Conservation (phyloP, 1,140 invertebrate genomes). For the Drosophila malerkotliana region DNA sequence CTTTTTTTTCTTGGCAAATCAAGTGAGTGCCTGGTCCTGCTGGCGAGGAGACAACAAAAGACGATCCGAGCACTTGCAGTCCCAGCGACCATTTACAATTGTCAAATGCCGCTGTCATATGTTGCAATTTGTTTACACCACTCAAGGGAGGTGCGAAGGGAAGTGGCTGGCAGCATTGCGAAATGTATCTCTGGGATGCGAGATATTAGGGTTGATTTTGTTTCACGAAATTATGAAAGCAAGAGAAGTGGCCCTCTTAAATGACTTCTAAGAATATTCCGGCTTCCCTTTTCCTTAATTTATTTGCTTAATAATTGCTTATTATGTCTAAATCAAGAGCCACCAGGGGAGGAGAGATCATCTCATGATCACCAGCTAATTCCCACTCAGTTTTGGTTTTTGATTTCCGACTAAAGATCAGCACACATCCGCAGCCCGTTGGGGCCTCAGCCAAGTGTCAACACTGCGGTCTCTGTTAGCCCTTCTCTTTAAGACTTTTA, state of each 20-base stretch:
- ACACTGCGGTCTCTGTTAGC: slow-evolving; percentile 29
- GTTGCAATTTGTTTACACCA: slow-evolving; percentile 82
- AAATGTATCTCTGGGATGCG: slow-evolving; percentile 54
- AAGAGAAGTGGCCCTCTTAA: background rate
- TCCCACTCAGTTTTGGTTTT: slow-evolving; percentile 28
- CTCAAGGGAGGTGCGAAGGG: slow-evolving; percentile 18
- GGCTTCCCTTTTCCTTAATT: background rate
- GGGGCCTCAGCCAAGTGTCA: slow-evolving; percentile 52
- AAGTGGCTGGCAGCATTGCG: slow-evolving; percentile 11
- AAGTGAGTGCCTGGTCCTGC: background rate
- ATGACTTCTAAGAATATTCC: background rate
- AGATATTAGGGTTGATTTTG: slow-evolving; percentile 4
- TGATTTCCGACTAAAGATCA: slow-evolving; percentile 70
- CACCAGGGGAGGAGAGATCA: slow-evolving; percentile 4
- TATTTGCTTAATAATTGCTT: background rate
- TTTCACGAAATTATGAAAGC: background rate
- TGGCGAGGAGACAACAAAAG: slow-evolving; percentile 33
- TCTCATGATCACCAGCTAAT: slow-evolving; percentile 8
- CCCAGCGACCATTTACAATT: slow-evolving; percentile 75
- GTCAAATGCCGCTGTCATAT: slow-evolving; percentile 77
- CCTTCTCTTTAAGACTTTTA: background rate
- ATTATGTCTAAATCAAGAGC: slow-evolving; percentile 31
- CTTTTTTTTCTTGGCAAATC: slow-evolving; percentile 16
- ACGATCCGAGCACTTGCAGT: slow-evolving; percentile 45
- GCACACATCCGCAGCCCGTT: slow-evolving; percentile 61